Conservation (phyloP, 2,113 vertebrate species). For the Melanocharis versteri region DNA sequence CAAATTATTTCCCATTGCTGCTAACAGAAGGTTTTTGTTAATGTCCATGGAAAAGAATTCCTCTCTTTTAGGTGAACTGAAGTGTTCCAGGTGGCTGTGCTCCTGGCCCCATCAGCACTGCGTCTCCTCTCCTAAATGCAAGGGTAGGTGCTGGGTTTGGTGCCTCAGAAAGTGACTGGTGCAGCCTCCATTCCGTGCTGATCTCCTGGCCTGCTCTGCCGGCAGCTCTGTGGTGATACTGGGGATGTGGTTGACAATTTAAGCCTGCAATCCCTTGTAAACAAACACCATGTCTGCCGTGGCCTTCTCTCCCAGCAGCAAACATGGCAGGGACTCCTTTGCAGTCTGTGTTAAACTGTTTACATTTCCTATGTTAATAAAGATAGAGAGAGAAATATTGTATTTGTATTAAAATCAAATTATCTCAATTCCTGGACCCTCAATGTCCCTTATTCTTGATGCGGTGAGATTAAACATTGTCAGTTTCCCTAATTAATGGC, state of each 20-base stretch:
- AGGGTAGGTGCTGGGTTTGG: neutral
- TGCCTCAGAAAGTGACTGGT: fast-evolving
- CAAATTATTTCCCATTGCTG: neutral
- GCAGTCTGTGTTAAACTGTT: neutral
- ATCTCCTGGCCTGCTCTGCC: neutral
- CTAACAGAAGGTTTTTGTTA: neutral
- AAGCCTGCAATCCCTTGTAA: neutral
- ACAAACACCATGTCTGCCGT: neutral
- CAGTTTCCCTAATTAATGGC: neutral
- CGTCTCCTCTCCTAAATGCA: neutral
- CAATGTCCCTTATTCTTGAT: neutral
- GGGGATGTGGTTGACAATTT: neutral
- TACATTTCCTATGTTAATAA: neutral
- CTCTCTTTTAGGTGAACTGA: neutral
- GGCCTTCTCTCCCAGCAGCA: neutral
- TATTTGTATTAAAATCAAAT: neutral
- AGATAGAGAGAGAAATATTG: neutral
- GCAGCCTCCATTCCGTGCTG: neutral
- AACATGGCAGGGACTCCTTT: neutral
- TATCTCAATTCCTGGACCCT: neutral
- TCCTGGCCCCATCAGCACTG: neutral
- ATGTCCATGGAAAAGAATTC: neutral
- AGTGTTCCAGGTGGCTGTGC: neutral
- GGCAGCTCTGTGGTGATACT: fast-evolving
- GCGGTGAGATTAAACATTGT: neutral